Evolutionary conservation across 2,113 vertebrate genomes (phyloP).

Genomic region (Amphiprion ocellaris): DNA sequence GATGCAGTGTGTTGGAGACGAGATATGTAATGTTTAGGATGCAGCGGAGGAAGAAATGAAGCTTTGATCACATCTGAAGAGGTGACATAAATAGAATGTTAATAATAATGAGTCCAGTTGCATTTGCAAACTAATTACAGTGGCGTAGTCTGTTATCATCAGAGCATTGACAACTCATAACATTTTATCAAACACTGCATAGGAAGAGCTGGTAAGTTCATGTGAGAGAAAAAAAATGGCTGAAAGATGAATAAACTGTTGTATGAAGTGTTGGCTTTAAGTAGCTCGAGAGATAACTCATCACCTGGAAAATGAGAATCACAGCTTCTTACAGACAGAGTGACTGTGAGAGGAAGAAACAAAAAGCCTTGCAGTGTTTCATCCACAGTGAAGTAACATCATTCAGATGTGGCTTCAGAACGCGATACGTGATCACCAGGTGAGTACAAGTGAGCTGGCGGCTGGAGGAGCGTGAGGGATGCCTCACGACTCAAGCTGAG

Average conservation of each 20-base stretch:
- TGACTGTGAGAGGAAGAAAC: background rate
- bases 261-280: constrained; percentile 12
- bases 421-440: constrained; percentile 35
- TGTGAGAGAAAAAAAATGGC: background rate
- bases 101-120: background rate
- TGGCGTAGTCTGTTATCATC: no score
- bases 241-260: background rate
- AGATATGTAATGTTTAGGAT: constrained; percentile 1
- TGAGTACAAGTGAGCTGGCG: constrained; percentile 41
- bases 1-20: background rate
- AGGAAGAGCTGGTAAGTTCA: background rate
- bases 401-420: constrained; percentile 11
- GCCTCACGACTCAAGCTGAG: constrained; percentile 38
- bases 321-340: constrained; percentile 1
- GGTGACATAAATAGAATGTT: no score
- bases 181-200: background rate
- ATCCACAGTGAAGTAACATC: background rate
- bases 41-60: background rate
- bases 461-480: constrained; percentile 35
- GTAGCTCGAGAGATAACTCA: constrained; percentile 6
- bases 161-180: background rate
- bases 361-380: background rate
- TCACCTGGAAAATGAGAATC: constrained; percentile 20
- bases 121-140: background rate
- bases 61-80: no score